phyloP scores from a whole-genome alignment of 2,888 invertebrate genomes.

The Folsomia manolachei region DNA sequence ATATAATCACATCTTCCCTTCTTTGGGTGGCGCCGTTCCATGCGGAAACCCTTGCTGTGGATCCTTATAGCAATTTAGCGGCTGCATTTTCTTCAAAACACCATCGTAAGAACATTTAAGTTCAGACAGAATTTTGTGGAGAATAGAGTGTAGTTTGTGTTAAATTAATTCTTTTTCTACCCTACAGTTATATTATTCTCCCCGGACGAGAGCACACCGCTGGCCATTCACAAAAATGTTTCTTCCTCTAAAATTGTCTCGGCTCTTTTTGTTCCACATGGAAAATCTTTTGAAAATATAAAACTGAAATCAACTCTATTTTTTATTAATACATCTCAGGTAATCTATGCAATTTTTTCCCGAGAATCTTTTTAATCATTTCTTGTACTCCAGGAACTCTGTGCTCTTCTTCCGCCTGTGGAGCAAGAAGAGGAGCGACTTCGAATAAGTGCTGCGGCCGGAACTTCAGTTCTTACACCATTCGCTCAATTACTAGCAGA shows the following conservation, averaged over 20 bases:
- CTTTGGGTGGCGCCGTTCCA: constrained; percentile 65
- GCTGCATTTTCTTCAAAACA: constrained; percentile 65
- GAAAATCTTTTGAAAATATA: constrained; percentile 4
- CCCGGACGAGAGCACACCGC: constrained; percentile 25
- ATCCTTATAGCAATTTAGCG: constrained; percentile 66
- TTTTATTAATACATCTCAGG: constrained; percentile 43
- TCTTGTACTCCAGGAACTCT: constrained; percentile 34
- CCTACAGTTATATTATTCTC: constrained; percentile 35
- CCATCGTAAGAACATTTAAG: constrained; percentile 59
- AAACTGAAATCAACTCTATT: constrained; percentile 33
- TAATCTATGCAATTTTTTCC: constrained; percentile 5
- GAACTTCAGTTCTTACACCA: constrained; percentile 26
- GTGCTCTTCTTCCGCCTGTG: constrained; percentile 28
- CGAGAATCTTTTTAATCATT: not conserved
- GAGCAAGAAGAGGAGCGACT: constrained; percentile 11
- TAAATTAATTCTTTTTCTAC: not conserved
- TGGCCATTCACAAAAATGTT: constrained; percentile 34
- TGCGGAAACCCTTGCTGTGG: constrained; percentile 59
- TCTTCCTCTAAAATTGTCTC: constrained; percentile 38
- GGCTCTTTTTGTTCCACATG: constrained; percentile 31
- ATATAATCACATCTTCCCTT: constrained; percentile 66
- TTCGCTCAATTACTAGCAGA: constrained; percentile 42
- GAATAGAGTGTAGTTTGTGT: no score
- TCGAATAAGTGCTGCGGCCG: constrained; percentile 8
- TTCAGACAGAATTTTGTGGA: not conserved